Evolutionary conservation across 2,113 vertebrate genomes (phyloP), one percentile per base, ranked within the genome.

Genomic region (Cyprinodon tularosa): DNA sequence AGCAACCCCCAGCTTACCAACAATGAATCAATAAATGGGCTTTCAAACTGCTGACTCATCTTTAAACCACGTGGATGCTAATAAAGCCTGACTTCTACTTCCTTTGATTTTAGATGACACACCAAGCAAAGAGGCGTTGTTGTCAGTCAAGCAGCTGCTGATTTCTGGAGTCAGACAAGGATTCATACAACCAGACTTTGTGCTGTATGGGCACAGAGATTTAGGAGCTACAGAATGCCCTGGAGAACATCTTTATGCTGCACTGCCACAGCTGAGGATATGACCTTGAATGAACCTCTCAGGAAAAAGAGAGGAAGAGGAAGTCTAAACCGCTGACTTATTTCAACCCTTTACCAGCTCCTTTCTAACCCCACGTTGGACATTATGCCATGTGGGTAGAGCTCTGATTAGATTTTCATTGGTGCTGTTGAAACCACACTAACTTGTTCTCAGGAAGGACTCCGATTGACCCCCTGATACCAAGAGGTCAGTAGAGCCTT

Each of bases 171-270:
- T 92, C 63, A 73, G 62, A 57, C 65, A 61, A 17, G 79, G 81
- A 3, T 82, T 83, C 60, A 8, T 94, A 60, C 17, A 4, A 1
- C 68, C 76, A 39, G 2, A 22, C 15, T 94, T 82, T 73, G 7
- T 13, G 40, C 62, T 94, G 39, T 22, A 69, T 0, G 93, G 92
- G 1, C 93, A 94, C 84, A 90, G 77, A 81, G 93, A 94, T 76
- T 5, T 94, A 77, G 81, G 69, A 66, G 3, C 3, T 0, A 94
- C 92, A 1, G 71, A 84, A 39, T 94, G 93, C 76, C 92, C 93
- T 1, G 92, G 93, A 72, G 50, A 73, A 3, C 71, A 90, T 1
- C 84, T 94, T 45, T 90, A 94, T 3, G 40, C 67, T n/a, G 50
- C 50, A 2, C 50, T 94, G 0, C 11, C 82, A 63, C 72, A 81